phyloP scores from a whole-genome alignment of 2,113 vertebrate species.

The Lepus americanus region DNA sequence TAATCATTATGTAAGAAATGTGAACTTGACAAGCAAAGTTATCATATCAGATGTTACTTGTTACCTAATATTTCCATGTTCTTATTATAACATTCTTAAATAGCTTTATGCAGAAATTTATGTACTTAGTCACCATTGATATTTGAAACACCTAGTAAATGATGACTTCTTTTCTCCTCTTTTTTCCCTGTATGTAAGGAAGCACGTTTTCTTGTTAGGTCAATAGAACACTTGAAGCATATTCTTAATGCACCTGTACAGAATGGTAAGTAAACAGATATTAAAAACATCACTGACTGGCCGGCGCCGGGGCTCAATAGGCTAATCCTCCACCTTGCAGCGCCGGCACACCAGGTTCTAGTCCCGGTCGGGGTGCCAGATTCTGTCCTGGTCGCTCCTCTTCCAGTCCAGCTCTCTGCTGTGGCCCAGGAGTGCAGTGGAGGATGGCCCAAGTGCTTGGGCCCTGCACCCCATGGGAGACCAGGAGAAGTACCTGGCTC shows the following conservation, averaged over 20 bases:
- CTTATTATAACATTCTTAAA: not conserved
- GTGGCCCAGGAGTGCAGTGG: too few species aligned
- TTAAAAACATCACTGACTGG: not conserved
- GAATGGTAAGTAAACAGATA: slow-evolving; percentile 89
- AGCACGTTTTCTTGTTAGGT: slow-evolving; percentile 90
- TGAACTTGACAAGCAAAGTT: not conserved
- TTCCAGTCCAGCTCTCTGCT: too few species aligned
- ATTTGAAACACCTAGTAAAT: slow-evolving; percentile 58
- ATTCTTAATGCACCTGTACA: slow-evolving; percentile 95
- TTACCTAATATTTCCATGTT: not conserved
- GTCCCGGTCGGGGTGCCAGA: too few species aligned
- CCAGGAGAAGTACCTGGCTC: too few species aligned
- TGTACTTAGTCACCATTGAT: slow-evolving; percentile 44
- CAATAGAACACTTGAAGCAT: slow-evolving; percentile 94
- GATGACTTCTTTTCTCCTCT: slow-evolving; percentile 53
- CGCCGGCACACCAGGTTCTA: too few species aligned
- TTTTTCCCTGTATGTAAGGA: slow-evolving; percentile 89
- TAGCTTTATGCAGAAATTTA: not conserved
- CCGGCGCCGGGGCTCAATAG: too few species aligned
- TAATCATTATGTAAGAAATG: not conserved
- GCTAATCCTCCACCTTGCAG: too few species aligned
- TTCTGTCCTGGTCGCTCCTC: too few species aligned
- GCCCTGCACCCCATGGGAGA: too few species aligned
- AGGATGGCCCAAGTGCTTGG: too few species aligned
- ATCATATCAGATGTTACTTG: not conserved